Evolutionary conservation across 2,888 invertebrate genomes (phyloP).

Genomic region (Myopa testacea): DNA sequence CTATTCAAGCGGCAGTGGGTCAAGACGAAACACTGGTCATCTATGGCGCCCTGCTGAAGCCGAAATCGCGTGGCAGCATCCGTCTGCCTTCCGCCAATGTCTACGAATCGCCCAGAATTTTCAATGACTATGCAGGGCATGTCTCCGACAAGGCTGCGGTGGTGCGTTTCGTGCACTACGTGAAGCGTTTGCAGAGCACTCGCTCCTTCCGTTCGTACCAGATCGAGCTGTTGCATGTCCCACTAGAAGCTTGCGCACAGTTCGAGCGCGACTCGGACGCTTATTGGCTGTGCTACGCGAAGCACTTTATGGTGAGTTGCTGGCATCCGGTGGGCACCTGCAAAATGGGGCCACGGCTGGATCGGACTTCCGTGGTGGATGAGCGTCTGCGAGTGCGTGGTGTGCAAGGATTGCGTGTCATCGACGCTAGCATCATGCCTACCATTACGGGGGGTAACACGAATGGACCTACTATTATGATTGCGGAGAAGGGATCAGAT

Average conservation of each 20-base stretch:
- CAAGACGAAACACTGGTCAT: constrained; percentile 53
- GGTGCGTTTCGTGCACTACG: constrained; percentile 62
- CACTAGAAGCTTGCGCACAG: constrained; percentile 55
- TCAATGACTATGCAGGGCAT: constrained; percentile 71
- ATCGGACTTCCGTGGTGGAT: constrained; percentile 71
- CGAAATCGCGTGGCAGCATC: constrained; percentile 69
- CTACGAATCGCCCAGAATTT: constrained; percentile 70
- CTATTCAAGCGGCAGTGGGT: constrained; percentile 45
- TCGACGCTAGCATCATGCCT: constrained; percentile 88
- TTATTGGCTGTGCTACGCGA: constrained; percentile 73
- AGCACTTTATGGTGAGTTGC: constrained; percentile 70
- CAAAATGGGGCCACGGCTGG: constrained; percentile 73
- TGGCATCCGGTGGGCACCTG: constrained; percentile 80
- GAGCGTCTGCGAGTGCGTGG: constrained; percentile 71
- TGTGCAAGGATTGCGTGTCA: constrained; percentile 77
- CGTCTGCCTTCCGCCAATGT: constrained; percentile 70
- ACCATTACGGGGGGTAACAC: constrained; percentile 82
- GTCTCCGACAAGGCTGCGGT: constrained; percentile 66
- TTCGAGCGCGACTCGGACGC: constrained; percentile 60
- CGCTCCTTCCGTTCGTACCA: constrained; percentile 65
- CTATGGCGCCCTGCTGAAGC: constrained; percentile 59
- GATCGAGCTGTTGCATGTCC: constrained; percentile 55
- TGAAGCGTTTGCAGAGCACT: constrained; percentile 66
- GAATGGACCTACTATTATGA: constrained; percentile 88
- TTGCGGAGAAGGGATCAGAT: constrained; percentile 85